Evolutionary conservation across 2,888 invertebrate species (phyloP), one percentile per base, ranked within the genome.

Genomic region (Eledone cirrhosa): DNA sequence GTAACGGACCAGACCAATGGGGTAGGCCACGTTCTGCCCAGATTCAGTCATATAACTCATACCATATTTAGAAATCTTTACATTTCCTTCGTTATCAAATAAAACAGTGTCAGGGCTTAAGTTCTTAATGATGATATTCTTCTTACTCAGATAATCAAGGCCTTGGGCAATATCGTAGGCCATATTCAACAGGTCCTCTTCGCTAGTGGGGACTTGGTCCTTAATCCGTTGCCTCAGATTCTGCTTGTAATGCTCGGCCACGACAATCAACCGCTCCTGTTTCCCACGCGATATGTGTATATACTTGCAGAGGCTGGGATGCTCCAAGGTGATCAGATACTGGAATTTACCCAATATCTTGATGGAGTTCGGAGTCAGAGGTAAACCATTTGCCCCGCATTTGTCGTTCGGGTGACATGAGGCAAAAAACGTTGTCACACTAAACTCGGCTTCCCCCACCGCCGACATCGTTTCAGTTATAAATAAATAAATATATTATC

Each of bases 371-470:
- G 98, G 98, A 1, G 98, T 98, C 29, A 98, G 92, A 0, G 99
- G 99, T 76, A 99, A 92, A 1, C 99, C 98, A 92, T 99, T 99
- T 84, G 96, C 96, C 16, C 98, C 98, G 91, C 98, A 98, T 78
- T 90, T 88, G 81, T 91, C 91, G 85, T 89, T 89, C 19, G 96
- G 95, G 90, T 97, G 97, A 87, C 94, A 94, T 88, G 94, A 95
- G 0, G 97, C 97, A 91, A 97, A 96, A 91, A 96, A 97, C 31
- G 97, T 97, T 86, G 94, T 94, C 11, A 96, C 95, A n/a, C 96
- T 96, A 89, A 98, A 87, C 77, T 90, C 86, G 31, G 90, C 90
- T 78, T 87, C 86, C n/a, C 89, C 89, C 24, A 90, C 79, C 13
- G 74, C 41, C 63, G 85, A 81, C 88, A 88, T 88, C 31, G 7